phyloP scores from a whole-genome alignment of 2,888 invertebrate species.

The Caenorhabditis drosophilae region DNA sequence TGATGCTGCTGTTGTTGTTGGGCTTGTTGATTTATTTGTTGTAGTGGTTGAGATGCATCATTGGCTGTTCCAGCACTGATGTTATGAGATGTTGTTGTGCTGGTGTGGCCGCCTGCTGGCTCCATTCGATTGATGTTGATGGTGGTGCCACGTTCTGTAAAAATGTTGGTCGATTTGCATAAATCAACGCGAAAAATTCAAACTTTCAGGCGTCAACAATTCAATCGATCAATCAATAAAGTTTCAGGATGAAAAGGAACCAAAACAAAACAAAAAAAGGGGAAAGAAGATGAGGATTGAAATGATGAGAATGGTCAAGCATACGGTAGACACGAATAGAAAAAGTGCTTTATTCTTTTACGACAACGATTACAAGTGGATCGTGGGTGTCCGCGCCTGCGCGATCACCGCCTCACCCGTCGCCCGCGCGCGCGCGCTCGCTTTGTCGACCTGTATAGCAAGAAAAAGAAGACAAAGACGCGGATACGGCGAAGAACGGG shows the following conservation, averaged over 20 bases:
- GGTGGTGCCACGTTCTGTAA: not conserved
- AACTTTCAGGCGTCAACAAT: not conserved
- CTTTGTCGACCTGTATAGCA: not conserved
- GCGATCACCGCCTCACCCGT: not conserved
- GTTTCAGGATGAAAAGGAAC: not conserved
- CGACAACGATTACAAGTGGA: too few relatives aligned
- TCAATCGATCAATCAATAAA: not conserved
- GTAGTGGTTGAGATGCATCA: too few relatives aligned
- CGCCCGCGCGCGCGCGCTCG: not conserved
- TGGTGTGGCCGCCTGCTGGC: not conserved
- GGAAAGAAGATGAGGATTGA: not conserved
- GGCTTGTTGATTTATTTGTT: too few relatives aligned
- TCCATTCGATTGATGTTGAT: not conserved
- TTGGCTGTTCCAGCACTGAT: not conserved
- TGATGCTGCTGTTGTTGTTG: too few relatives aligned
- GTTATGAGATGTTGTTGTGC: not conserved
- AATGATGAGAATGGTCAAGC: not conserved
- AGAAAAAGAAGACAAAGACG: not conserved
- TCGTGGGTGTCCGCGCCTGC: not conserved
- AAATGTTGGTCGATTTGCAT: not conserved
- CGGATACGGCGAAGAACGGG: not conserved
- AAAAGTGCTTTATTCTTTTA: too few relatives aligned
- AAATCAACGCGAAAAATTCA: not conserved
- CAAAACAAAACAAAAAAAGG: not conserved
- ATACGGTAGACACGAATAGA: too few relatives aligned